A percentile compares a stretch with the other conserved stretches of the same genome.
Evolutionary conservation across 2,888 invertebrate genomes (phyloP).

Genomic region (Drosophila mercatorum): DNA sequence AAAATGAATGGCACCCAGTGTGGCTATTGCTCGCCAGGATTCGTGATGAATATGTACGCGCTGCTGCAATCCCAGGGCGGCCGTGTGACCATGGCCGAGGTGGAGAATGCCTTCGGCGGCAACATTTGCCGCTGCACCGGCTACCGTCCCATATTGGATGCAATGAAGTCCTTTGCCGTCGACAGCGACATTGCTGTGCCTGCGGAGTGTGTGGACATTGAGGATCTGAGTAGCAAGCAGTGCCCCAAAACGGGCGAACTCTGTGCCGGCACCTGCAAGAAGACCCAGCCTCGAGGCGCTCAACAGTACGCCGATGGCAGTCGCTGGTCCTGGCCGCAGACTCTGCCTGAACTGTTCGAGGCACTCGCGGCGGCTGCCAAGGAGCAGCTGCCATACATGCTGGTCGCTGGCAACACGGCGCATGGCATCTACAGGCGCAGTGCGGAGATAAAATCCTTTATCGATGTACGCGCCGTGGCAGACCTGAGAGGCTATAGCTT

Average conservation of each 20-base stretch:
- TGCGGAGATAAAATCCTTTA: conserved; percentile 85
- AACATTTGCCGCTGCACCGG: conserved; percentile 93
- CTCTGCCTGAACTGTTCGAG: conserved; percentile 64
- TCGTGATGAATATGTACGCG: conserved; percentile 90
- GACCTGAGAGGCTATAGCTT: conserved; percentile 86
- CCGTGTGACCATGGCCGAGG: conserved; percentile 87
- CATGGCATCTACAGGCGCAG: conserved; percentile 87
- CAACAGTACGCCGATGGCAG: conserved; percentile 70
- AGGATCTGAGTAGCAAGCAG: conserved; percentile 83
- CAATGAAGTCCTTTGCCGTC: conserved; percentile 90
- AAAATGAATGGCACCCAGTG: conserved; percentile 90
- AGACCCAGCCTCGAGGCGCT: conserved; percentile 25
- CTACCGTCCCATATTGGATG: conserved; percentile 91
- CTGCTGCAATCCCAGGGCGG: conserved; percentile 85
- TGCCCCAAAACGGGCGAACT: conserved; percentile 83
- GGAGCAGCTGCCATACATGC: conserved; percentile 86
- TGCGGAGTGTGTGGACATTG: conserved; percentile 85
- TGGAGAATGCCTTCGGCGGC: conserved; percentile 91
- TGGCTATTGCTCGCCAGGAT: conserved; percentile 91
- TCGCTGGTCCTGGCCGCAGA: conserved; percentile 80
- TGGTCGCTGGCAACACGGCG: conserved; percentile 91
- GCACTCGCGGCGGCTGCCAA: conserved; percentile 79
- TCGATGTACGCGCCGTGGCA: conserved; percentile 87
- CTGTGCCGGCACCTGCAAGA: conserved; percentile 82
- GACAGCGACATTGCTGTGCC: conserved; percentile 86